phyloP scores from a whole-genome alignment of 2,113 vertebrate species.

The Platanista minor region DNA sequence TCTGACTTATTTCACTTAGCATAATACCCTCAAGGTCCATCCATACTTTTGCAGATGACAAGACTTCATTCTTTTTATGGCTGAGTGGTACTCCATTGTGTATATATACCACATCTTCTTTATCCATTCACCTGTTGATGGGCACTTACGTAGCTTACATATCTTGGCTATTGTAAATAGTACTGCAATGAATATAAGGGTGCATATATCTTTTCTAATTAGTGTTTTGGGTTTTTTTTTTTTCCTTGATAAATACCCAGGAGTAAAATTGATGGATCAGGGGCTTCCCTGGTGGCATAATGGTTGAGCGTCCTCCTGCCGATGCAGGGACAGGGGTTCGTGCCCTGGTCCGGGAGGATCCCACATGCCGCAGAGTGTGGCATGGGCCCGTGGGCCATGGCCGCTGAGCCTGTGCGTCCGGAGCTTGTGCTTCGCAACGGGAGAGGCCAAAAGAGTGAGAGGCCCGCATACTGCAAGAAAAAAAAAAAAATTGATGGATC shows the following conservation, averaged over 20 bases:
- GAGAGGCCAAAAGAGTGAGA: too few species aligned
- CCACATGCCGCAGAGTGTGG: too few species aligned
- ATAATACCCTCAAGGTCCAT: not conserved
- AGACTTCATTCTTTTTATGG: not conserved
- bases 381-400: too few species aligned
- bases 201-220: not conserved
- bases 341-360: too few species aligned
- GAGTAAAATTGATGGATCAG: not conserved
- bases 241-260: not conserved
- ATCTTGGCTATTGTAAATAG: not conserved
- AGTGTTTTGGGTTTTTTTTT: not conserved
- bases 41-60: not conserved
- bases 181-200: not conserved
- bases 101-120: not conserved
- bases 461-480: too few species aligned
- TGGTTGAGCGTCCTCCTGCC: too few species aligned
- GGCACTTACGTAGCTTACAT: not conserved
- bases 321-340: too few species aligned
- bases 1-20: not conserved
- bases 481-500: not conserved
- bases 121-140: not conserved
- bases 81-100: not conserved
- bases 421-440: too few species aligned
- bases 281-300: too few species aligned
- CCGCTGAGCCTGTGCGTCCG: too few species aligned